Evolutionary conservation across 2,888 invertebrate genomes (phyloP).

Genomic region (Thecophora atra): DNA sequence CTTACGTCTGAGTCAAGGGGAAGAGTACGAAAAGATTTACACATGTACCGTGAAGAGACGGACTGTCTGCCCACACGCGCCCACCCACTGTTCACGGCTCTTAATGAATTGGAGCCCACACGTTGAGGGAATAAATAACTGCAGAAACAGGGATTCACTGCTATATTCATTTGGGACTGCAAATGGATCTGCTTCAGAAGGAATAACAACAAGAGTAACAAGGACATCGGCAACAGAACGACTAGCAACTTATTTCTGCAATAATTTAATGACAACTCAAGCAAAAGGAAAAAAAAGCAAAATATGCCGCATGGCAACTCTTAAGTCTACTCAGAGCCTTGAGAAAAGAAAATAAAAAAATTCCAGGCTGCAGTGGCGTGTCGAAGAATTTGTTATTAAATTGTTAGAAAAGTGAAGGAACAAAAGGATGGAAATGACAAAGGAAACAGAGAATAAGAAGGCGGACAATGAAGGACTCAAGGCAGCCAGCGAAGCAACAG

Average conservation of each 20-base stretch:
- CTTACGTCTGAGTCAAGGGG: not conserved
- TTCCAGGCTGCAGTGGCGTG: not conserved
- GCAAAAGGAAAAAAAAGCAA: not conserved
- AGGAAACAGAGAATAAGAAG: no score
- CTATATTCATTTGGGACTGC: no score
- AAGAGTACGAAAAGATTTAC: not conserved
- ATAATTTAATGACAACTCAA: constrained; percentile 10
- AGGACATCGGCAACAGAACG: not conserved
- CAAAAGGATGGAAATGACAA: no score
- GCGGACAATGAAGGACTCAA: no score
- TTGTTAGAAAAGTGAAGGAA: not conserved
- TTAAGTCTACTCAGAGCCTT: not conserved
- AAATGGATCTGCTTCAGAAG: not conserved
- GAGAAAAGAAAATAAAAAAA: not conserved
- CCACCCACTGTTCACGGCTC: not conserved
- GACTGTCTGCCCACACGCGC: not conserved
- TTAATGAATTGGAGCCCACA: not conserved
- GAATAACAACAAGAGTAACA: not conserved
- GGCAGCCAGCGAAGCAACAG: not conserved
- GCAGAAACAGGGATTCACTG: no score
- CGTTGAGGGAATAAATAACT: not conserved
- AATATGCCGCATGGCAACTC: not conserved
- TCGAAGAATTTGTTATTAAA: constrained; percentile 1
- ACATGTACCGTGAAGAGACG: not conserved
- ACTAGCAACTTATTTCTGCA: not conserved